phyloP scores from a whole-genome alignment of 2,888 invertebrate species.

The Clistopyga incitator region DNA sequence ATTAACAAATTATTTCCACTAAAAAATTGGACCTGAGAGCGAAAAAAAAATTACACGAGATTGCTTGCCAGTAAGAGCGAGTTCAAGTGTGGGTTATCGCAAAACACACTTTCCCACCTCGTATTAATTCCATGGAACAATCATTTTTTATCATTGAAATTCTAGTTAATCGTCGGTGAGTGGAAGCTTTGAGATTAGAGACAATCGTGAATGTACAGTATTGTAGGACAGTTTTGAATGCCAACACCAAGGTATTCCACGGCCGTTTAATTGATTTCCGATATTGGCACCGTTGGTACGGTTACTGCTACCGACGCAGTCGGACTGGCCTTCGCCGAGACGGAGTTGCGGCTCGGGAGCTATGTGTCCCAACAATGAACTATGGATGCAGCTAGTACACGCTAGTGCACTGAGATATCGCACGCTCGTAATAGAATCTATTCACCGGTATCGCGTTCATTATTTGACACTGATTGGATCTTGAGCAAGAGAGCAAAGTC shows the following conservation, averaged over 20 bases:
- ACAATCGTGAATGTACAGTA: constrained; percentile 54
- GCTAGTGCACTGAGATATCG: constrained; percentile 50
- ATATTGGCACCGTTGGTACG: constrained; percentile 69
- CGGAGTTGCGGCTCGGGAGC: constrained; percentile 64
- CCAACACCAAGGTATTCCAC: constrained; percentile 67
- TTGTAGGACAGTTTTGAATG: constrained; percentile 63
- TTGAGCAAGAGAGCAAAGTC: constrained; percentile 24
- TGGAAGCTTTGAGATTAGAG: constrained; percentile 49
- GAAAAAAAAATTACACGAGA: not conserved
- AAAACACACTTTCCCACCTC: not conserved
- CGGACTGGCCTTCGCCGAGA: constrained; percentile 72
- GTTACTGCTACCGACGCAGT: constrained; percentile 39
- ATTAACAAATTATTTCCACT: too few species aligned
- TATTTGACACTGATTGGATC: constrained; percentile 67
- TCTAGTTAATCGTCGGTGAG: constrained; percentile 12
- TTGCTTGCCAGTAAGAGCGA: not conserved
- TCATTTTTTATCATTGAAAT: constrained; percentile 13
- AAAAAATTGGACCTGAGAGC: too few species aligned
- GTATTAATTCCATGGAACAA: not conserved
- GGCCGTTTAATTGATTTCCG: constrained; percentile 78
- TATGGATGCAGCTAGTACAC: constrained; percentile 34
- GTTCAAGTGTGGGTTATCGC: constrained; percentile 13
- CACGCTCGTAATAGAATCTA: constrained; percentile 60
- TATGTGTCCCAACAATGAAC: constrained; percentile 69
- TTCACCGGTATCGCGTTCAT: constrained; percentile 68